These are phyloP conservation scores for Poeciliopsis occidentalis DNA, from an alignment of 2,113 vertebrate species.

Conservation along the genomic window DNA sequence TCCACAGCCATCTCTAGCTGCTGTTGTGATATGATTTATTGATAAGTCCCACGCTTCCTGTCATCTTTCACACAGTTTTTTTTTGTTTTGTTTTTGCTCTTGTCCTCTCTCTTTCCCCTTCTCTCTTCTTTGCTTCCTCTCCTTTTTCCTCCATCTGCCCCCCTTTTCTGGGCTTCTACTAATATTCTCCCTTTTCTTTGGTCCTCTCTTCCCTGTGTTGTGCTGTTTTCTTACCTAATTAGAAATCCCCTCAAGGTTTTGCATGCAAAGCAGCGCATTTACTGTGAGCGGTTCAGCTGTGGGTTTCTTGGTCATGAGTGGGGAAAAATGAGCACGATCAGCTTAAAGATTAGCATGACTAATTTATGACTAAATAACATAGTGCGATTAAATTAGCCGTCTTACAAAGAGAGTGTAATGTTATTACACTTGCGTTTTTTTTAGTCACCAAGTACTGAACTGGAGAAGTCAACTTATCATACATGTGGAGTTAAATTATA, in stretches of 20 bases:
- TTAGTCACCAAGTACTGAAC: not conserved
- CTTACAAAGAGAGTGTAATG: constrained; percentile 19
- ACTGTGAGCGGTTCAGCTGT: constrained; percentile 63
- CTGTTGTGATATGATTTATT: constrained; percentile 43
- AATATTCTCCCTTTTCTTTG: constrained; percentile 27
- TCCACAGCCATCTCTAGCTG: constrained; percentile 21
- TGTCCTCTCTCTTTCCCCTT: constrained; percentile 27
- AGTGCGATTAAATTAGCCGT: constrained; percentile 11
- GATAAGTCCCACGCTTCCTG: constrained; percentile 47
- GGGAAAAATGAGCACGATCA: constrained; percentile 24
- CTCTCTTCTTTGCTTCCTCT: constrained; percentile 43
- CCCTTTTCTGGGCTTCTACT: constrained; percentile 28
- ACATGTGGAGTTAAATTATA: constrained; percentile 3
- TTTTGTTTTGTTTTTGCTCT: not conserved
- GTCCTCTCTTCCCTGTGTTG: constrained; percentile 24
- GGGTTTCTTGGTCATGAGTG: constrained; percentile 70
- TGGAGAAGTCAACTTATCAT: not conserved
- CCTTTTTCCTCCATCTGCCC: constrained; percentile 30
- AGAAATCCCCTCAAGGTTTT: constrained; percentile 66
- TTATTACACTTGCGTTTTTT: constrained; percentile 4
- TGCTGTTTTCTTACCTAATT: constrained; percentile 71
- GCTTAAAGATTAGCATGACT: constrained; percentile 32
- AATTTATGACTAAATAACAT: constrained; percentile 38
- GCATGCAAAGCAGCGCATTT: constrained; percentile 64
- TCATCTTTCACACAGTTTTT: constrained; percentile 38